Evolutionary conservation across 2,888 invertebrate genomes (phyloP).

Genomic region (Hypomecis atomaria): DNA sequence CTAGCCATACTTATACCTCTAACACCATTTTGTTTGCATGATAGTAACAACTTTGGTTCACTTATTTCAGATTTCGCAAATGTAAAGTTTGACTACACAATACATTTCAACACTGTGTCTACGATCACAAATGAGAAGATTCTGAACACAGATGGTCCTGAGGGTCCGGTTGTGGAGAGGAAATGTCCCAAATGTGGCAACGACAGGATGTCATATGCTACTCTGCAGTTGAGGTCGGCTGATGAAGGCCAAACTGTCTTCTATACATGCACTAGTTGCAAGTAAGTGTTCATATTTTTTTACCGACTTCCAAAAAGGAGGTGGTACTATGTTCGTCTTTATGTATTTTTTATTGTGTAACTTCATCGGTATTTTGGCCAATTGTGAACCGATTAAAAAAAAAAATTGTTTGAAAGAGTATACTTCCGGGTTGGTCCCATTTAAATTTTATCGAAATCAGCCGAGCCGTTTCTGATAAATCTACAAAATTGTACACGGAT

Average conservation of each 20-base stretch:
- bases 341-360: too few species aligned
- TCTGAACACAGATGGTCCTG: slow-evolving; percentile 75
- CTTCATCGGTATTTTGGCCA: too few species aligned
- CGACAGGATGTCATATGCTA: slow-evolving; percentile 97
- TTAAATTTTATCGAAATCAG: too few species aligned
- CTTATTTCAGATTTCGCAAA: slow-evolving; percentile 86
- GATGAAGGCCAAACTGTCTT: slow-evolving; percentile 99
- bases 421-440: too few species aligned
- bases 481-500: too few species aligned
- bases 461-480: too few species aligned
- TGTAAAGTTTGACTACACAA: slow-evolving; percentile 87
- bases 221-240: slow-evolving; percentile 96
- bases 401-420: too few species aligned
- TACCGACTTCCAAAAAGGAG: too few species aligned
- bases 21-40: too few species aligned
- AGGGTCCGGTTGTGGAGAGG: slow-evolving; percentile 92
- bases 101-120: slow-evolving; percentile 87
- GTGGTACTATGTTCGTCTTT: too few species aligned
- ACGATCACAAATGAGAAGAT: slow-evolving; percentile 65
- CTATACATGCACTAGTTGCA: slow-evolving; percentile 97
- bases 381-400: too few species aligned
- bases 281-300: slow-evolving; percentile 81
- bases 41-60: slow-evolving; percentile 3
- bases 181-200: slow-evolving; percentile 95
- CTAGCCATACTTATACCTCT: too few species aligned